phyloP scores from a whole-genome alignment of 2,888 invertebrate genomes.

The Oscheius sp. region DNA sequence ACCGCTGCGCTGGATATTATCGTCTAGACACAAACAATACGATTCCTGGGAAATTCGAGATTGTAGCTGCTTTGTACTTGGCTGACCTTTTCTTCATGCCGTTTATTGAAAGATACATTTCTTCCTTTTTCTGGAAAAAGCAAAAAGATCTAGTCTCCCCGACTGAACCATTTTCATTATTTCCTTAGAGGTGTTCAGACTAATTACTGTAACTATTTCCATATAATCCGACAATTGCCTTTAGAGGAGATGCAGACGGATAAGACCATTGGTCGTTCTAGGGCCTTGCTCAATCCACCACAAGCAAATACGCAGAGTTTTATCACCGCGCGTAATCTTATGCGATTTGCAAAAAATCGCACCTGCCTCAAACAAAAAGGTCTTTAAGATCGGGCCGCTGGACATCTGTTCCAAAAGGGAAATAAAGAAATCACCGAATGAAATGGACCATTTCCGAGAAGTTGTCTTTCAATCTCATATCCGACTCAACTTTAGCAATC shows the following conservation, averaged over 20 bases:
- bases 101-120: too few species aligned
- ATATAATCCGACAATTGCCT: too few species aligned
- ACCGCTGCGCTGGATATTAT: too few species aligned
- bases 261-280: too few species aligned
- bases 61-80: not conserved
- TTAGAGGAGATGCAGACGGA: too few species aligned
- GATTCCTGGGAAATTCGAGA: too few species aligned
- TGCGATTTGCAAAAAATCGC: not conserved
- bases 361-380: not conserved
- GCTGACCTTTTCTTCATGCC: not conserved
- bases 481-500: constrained; percentile 27
- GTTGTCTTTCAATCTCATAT: constrained; percentile 21
- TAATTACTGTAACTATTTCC: too few species aligned
- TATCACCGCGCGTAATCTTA: constrained; percentile 18
- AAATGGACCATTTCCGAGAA: constrained; percentile 4
- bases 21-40: too few species aligned
- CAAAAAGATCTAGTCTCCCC: too few species aligned
- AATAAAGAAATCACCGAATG: not conserved
- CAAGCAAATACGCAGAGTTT: not conserved
- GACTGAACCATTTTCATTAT: too few species aligned
- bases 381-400: not conserved
- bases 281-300: not conserved
- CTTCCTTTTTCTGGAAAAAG: too few species aligned
- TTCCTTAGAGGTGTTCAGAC: too few species aligned
- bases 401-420: not conserved